Evolutionary conservation across 2,888 invertebrate genomes (phyloP).

Genomic region (Tetheella fluctuosa): DNA sequence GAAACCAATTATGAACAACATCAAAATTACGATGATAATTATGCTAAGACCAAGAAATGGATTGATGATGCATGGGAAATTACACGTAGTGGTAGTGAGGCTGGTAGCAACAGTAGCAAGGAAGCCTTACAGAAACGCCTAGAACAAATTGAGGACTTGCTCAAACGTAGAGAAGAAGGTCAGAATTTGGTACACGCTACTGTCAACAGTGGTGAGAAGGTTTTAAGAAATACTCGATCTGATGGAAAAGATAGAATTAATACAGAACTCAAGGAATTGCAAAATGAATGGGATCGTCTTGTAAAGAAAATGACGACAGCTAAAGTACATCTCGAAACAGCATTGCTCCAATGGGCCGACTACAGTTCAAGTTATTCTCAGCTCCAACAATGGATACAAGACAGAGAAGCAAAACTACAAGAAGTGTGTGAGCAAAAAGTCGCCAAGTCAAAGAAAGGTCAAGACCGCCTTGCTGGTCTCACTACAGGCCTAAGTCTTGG

Average conservation of each 20-base stretch:
- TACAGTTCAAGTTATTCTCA: slow-evolving; percentile 97
- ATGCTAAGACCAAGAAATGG: slow-evolving; percentile 91
- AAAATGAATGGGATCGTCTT: slow-evolving; percentile 95
- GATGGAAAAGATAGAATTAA: slow-evolving; percentile 95
- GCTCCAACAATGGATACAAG: slow-evolving; percentile 96
- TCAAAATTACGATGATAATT: slow-evolving; percentile 90
- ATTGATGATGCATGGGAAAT: slow-evolving; percentile 93
- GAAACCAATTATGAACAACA: slow-evolving; percentile 95
- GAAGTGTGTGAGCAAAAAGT: slow-evolving; percentile 95
- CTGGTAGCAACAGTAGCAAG: slow-evolving; percentile 90
- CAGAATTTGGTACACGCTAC: slow-evolving; percentile 94
- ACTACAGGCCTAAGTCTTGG: slow-evolving; percentile 91
- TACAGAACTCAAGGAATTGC: slow-evolving; percentile 93
- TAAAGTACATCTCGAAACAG: slow-evolving; percentile 95
- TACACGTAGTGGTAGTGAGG: slow-evolving; percentile 91
- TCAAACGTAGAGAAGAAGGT: slow-evolving; percentile 93
- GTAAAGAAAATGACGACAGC: slow-evolving; percentile 96
- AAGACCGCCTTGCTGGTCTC: slow-evolving; percentile 87
- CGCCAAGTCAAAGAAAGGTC: slow-evolving; percentile 90
- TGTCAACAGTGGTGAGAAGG: slow-evolving; percentile 95
- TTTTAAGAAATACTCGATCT: slow-evolving; percentile 92
- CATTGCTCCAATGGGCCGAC: slow-evolving; percentile 97
- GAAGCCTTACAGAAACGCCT: slow-evolving; percentile 93
- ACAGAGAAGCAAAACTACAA: slow-evolving; percentile 95
- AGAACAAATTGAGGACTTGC: slow-evolving; percentile 90